phyloP scores from a whole-genome alignment of 2,888 invertebrate species.

The Megastigmus dorsalis region DNA sequence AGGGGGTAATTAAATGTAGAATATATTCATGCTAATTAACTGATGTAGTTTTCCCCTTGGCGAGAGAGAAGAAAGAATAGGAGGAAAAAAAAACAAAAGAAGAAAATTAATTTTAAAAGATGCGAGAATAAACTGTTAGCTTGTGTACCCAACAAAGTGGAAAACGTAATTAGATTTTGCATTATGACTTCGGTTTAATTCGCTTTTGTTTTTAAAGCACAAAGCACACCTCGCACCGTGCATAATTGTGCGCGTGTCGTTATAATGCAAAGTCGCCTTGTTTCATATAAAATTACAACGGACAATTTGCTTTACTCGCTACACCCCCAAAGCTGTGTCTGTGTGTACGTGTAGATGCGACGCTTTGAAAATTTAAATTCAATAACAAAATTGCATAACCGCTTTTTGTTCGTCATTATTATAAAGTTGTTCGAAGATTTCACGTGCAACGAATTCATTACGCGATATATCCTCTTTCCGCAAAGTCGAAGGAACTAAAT shows the following conservation, averaged over 20 bases:
- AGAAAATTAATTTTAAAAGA: neutral
- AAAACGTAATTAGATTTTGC: neutral
- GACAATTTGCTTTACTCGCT: too few relatives aligned
- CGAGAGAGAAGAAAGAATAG: neutral
- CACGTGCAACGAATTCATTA: neutral
- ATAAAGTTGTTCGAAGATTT: neutral
- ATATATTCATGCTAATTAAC: constrained; percentile 27
- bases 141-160: neutral
- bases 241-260: too few relatives aligned
- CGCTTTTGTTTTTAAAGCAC: neutral
- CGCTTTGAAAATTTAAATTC: constrained; percentile 26
- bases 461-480: neutral
- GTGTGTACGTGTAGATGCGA: neutral
- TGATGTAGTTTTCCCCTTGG: neutral
- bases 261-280: neutral
- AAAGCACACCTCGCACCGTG: too few relatives aligned
- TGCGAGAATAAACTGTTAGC: neutral
- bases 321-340: too few relatives aligned
- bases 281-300: constrained; percentile 22
- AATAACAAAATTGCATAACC: constrained; percentile 24
- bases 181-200: neutral
- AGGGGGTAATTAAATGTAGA: constrained; percentile 21
- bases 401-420: neutral
- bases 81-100: neutral
- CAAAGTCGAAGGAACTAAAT: neutral